Base-by-base conservation (phyloP, 2,797 vertebrate species). In the Nasua narica region DNA sequence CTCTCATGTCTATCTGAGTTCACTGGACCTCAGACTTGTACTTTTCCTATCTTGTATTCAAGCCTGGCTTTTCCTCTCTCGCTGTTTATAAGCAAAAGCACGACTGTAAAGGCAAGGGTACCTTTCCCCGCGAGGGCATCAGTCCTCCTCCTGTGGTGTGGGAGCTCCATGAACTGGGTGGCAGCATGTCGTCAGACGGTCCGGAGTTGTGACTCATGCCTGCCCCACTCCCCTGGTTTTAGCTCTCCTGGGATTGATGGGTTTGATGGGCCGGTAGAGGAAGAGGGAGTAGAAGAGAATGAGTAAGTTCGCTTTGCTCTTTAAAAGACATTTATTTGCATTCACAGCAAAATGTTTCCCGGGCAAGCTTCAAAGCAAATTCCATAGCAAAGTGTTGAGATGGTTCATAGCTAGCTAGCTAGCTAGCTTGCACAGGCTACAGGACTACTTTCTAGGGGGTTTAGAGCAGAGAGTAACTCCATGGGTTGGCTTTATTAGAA, bases 71-170 rank as follows among this genome's bases (percentile, higher is more conserved):
- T 58, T 43, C 58, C 56, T 83, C 32, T 48, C 79, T 67, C 27
- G 25, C 32, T 32, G 35, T 58, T 50, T 77, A 16, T 12, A 37
- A 67, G 10, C 32, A 74, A 56, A 70, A 74, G 21, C 35, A 40
- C 85, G 35, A 62, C n/a, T 9, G 12, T 15, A 25, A 69, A 46
- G 25, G 27, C 14, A 19, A 21, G 1, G 5, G 4, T 29, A 60
- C 46, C 23, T 52, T 43, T 6, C 46, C 4, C 32, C 46, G 13
- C 25, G 27, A 52, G 21, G 23, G 10, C 8, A 16, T 4, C 25
- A 2, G 25, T 52, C n/a, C 21, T 23, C 29, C 79, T 43, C 2
- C 74, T 32, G 52, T 7, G 2, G 12, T 0, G 8, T 21, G 1
- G 32, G 76, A 35, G 29, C 13, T 54, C 12, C 16, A 35, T 0